Conservation (phyloP, 2,113 vertebrate genomes). For the Alces alces region DNA sequence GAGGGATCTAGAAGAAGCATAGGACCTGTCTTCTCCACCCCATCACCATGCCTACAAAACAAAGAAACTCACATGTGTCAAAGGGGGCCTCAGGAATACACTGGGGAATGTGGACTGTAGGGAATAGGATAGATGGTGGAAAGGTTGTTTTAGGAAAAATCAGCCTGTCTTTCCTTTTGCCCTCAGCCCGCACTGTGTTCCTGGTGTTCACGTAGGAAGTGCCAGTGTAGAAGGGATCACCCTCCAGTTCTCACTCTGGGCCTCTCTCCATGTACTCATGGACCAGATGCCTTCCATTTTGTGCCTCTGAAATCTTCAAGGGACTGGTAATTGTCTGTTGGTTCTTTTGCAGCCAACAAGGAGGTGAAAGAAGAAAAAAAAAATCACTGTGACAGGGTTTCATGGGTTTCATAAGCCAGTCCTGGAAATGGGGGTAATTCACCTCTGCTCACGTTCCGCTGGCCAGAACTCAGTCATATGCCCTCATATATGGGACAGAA, state of each 20-base stretch:
- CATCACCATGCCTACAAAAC: not conserved
- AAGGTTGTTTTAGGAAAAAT: not conserved
- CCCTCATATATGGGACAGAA: not conserved
- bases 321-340: not conserved
- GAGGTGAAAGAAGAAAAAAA: slow-evolving; percentile 3
- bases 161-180: not conserved
- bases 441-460: not conserved
- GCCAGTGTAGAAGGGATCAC: not conserved
- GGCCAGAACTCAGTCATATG: not conserved
- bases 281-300: not conserved
- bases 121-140: not conserved
- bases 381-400: not conserved
- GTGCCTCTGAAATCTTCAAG: not conserved
- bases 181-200: not conserved
- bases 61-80: not conserved
- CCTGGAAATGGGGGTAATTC: not conserved
- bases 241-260: not conserved
- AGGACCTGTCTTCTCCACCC: not conserved
- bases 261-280: not conserved
- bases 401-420: not conserved
- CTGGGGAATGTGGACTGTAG: not conserved
- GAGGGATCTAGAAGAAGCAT: not conserved
- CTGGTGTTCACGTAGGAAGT: not conserved
- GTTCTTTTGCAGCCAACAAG: not conserved
- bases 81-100: not conserved